Conservation (phyloP, 2,113 vertebrate genomes). For the Oncorhynchus masou region DNA sequence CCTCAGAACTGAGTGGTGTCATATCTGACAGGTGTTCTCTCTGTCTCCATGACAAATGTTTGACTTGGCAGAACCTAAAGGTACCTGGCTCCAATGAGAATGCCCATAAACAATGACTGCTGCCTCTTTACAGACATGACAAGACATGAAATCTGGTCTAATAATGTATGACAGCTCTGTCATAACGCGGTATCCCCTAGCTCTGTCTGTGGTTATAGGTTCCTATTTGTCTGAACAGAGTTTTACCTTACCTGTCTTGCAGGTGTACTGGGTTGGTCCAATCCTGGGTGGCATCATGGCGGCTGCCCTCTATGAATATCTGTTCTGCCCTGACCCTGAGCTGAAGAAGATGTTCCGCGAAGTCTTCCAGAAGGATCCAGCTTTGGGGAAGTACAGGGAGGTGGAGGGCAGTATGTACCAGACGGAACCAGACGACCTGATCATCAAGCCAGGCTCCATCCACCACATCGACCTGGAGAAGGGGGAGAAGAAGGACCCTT, state of each 20-base stretch:
- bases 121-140: background rate
- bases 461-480: slow-evolving; percentile 78
- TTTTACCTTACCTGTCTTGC: slow-evolving; percentile 11
- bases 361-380: slow-evolving; percentile 76
- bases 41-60: background rate
- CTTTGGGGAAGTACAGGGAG: slow-evolving; percentile 81
- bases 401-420: slow-evolving; percentile 78
- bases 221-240: too few relatives aligned
- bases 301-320: slow-evolving; percentile 86
- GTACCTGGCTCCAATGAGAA: background rate
- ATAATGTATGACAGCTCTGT: background rate
- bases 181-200: background rate
- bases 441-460: slow-evolving; percentile 77
- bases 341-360: slow-evolving; percentile 80
- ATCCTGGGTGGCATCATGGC: slow-evolving; percentile 85
- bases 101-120: slow-evolving; percentile 5
- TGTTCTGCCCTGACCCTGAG: slow-evolving; percentile 86
- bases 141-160: background rate
- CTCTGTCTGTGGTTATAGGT: too few relatives aligned
- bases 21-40: slow-evolving; percentile 16
- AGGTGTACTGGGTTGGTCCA: slow-evolving; percentile 95
- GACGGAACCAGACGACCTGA: slow-evolving; percentile 75
- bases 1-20: too few relatives aligned
- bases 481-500: slow-evolving; percentile 78
- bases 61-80: background rate